Conservation (phyloP, 2,113 vertebrate genomes). For the Mormoops blainvillei region DNA sequence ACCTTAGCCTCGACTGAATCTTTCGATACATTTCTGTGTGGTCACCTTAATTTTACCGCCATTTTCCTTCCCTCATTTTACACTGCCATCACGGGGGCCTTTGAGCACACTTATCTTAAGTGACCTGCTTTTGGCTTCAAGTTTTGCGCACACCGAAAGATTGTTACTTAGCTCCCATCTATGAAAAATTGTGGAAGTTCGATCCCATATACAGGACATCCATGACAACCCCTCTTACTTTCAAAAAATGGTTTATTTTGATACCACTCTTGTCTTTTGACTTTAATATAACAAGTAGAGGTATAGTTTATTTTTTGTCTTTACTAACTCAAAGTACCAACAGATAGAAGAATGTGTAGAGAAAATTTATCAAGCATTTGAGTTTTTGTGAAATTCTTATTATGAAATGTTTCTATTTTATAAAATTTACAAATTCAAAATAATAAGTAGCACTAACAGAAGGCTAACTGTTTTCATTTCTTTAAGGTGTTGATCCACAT, state of each 20-base stretch:
- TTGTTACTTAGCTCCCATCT: neutral
- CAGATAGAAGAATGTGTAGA: neutral
- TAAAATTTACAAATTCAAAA: slow-evolving; percentile 30
- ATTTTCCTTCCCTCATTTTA: neutral
- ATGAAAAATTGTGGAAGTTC: neutral
- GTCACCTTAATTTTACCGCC: neutral
- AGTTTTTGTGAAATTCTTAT: neutral
- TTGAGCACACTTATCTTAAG: neutral
- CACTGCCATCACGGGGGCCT: neutral
- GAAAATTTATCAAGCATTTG: neutral
- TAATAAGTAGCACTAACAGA: neutral
- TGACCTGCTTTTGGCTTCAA: neutral
- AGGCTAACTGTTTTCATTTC: neutral
- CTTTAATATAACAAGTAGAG: neutral
- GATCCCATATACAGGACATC: neutral
- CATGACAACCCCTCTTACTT: neutral
- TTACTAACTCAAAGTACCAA: neutral
- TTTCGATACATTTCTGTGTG: neutral
- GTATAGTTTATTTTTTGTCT: neutral
- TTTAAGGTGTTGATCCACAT: neutral
- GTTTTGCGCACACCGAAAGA: neutral
- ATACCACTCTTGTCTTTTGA: neutral
- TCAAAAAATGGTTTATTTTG: neutral
- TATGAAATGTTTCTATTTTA: neutral
- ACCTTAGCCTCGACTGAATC: neutral